Conservation (phyloP, 2,888 invertebrate species). For the Apotomis betuletana region DNA sequence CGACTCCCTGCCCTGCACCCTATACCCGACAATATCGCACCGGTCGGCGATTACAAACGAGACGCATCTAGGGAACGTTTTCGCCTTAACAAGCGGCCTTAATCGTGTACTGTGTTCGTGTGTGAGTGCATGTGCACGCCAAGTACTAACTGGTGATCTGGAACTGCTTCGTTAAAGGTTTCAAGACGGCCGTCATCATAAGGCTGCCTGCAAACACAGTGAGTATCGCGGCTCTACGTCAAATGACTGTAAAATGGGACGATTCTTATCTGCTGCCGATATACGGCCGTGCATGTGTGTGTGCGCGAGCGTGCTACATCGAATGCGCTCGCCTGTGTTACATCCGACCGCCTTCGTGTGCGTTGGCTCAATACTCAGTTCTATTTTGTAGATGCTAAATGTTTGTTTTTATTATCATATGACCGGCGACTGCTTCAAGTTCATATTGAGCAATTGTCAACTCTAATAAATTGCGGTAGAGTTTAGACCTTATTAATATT, state of each 20-base stretch:
- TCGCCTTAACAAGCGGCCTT: constrained; percentile 49
- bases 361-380: constrained; percentile 81
- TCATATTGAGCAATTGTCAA: constrained; percentile 46
- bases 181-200: constrained; percentile 82
- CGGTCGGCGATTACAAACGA: constrained; percentile 60
- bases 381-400: constrained; percentile 81
- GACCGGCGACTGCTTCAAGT: constrained; percentile 70
- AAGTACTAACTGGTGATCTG: constrained; percentile 68
- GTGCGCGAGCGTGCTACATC: constrained; percentile 58
- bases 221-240: constrained; percentile 69
- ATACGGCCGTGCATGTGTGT: constrained; percentile 55
- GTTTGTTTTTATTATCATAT: constrained; percentile 84
- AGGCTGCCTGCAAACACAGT: constrained; percentile 82
- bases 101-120: constrained; percentile 50
- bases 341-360: constrained; percentile 73
- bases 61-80: constrained; percentile 54
- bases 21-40: constrained; percentile 52
- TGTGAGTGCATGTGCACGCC: constrained; percentile 69
- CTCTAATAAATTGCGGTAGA: constrained; percentile 8
- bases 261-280: constrained; percentile 76
- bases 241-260: constrained; percentile 82
- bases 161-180: constrained; percentile 68
- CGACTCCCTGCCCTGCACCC: constrained; percentile 40
- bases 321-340: constrained; percentile 67
- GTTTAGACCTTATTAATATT: background rate